Conservation (phyloP, 2,888 invertebrate species). For the Brachyptera putata region DNA sequence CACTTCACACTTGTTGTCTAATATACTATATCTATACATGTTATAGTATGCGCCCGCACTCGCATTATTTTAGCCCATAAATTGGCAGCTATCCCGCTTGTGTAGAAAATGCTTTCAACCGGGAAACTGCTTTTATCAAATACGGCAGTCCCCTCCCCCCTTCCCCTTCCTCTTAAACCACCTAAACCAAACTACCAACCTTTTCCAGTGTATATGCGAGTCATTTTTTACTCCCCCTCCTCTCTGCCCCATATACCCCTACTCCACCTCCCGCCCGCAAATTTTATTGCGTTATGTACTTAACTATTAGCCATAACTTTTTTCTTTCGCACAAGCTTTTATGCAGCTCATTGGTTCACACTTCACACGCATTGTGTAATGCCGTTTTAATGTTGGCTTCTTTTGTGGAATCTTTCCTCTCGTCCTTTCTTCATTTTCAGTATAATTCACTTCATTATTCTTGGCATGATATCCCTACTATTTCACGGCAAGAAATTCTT, state of each 20-base stretch:
- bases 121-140: constrained; percentile 33
- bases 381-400: constrained; percentile 29
- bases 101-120: constrained; percentile 30
- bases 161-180: constrained; percentile 10
- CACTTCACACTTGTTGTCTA: too few species aligned
- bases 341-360: constrained; percentile 30
- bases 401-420: neutral
- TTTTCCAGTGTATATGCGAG: constrained; percentile 9
- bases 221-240: constrained; percentile 22
- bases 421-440: constrained; percentile 12
- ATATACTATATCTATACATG: too few species aligned
- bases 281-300: constrained; percentile 34
- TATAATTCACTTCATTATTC: neutral
- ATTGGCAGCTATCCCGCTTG: constrained; percentile 28
- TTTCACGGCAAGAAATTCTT: too few species aligned
- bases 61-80: constrained; percentile 31
- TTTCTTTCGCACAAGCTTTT: constrained; percentile 26
- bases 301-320: constrained; percentile 34
- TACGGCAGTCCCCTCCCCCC: constrained; percentile 26
- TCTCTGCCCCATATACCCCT: too few species aligned
- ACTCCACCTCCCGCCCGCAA: constrained; percentile 24
- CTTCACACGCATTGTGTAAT: too few species aligned
- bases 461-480: too few species aligned
- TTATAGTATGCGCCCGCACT: constrained; percentile 1
- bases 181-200: neutral